Evolutionary conservation across 2,888 invertebrate species (phyloP), one percentile per base, ranked within the genome.

Genomic region (Willowsia nigromaculata): DNA sequence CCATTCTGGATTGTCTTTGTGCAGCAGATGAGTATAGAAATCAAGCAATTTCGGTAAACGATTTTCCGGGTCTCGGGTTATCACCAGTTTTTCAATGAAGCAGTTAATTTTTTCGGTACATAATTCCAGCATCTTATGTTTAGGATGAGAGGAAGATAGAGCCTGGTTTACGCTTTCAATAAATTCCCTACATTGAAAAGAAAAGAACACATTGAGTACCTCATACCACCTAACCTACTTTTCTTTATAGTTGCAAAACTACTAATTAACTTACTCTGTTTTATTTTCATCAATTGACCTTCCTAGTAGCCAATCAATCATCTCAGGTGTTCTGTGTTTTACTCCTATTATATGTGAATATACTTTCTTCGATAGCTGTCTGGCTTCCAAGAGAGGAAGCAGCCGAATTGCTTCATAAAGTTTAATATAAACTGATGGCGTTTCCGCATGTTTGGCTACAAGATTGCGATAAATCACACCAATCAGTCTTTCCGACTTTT

Each of bases 151-250:
- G 30, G 15, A 47, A 11, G 80, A 86, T 50, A 86, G 40, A 0
- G 86, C 86, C 68, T 86, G 65, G 30, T 30, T 68, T 6, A 86
- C 30, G n/a, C 33, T 30, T 53, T 86, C 80, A 2, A 86, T 5
- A n/a, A 22, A 78, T 80, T 78, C 65, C 1, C 85, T 85, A 33
- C 6, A 47, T 37, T 13, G 9, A 50, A 2, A 37, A n/a, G n/a
- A n/a, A n/a, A 43, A 37, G 11, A 30, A 27, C 18, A 47, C 1
- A 56, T 40, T 37, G 37, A 59, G 22, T 25, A 81, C 18, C 37
- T 81, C n/a, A 37, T 30, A 25, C 33, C 25, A 71, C 43, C 7
- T 18, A 27, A 43, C 6, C 5, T 18, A 5, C 37, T 81, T 18
- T 59, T 62, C 59, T 1, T 59, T n/a, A 50, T 15, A 9, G 15